Evolutionary conservation across 2,888 invertebrate species (phyloP), one percentile per base, ranked within the genome.

Genomic region (Nudaria mundana): DNA sequence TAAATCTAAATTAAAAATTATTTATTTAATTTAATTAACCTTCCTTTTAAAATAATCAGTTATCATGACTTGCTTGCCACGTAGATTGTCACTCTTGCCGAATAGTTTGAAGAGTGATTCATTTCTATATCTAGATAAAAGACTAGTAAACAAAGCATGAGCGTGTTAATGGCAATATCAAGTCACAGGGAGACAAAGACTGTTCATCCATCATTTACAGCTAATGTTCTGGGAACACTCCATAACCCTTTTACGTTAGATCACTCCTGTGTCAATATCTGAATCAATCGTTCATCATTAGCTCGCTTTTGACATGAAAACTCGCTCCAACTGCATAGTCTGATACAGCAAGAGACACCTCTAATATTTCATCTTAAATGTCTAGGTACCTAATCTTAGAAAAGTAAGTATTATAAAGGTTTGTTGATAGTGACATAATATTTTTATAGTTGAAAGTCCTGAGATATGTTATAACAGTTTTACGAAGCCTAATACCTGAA

Each of bases 161-260:
- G 36, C 31, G 56, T 54, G 52, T 63, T 78, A 80, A 80, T 77
- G 71, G 76, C 61, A 44, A 59, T 71, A 70, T 71, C 72, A 49
- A 66, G 71, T 74, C 70, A 53, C 66, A 47, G 50, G 53, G 52
- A 60, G 62, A 71, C 66, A 69, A 65, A 66, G 54, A 56, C 44
- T 15, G 53, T 55, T 52, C 76, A 86, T 87, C 87, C 65, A 85
- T 87, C 86, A 86, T 67, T 81, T 71, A 77, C 65, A 52, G 75
- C 65, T 79, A 79, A 81, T 79, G 81, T 71, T 60, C 58, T 52
- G 52, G 60, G 58, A 66, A 71, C 71, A 67, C 70, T 62, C 66
- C 60, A 66, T 71, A 84, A 84, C 83, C 86, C 84, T 82, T 83
- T 77, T 62, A 59, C 56, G 56, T 51, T 35, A 52, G 55, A 68